Conservation (phyloP, 1,140 invertebrate species). For the Sarcophaga bullata region DNA sequence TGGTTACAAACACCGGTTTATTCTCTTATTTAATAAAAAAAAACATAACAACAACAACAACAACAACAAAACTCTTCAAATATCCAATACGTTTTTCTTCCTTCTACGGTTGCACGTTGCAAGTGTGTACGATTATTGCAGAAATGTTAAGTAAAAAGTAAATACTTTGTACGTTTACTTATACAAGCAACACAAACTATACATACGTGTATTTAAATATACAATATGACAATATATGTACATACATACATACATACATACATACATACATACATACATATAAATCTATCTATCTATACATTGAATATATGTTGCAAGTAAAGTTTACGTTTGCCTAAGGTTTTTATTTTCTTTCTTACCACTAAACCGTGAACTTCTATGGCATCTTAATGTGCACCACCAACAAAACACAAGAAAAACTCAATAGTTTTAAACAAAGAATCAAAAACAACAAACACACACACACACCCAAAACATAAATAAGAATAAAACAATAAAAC, state of each 20-base stretch:
- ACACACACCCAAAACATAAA: too few relatives aligned
- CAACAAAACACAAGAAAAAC: too few relatives aligned
- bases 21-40: conserved; percentile 23
- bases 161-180: not conserved
- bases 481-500: not conserved
- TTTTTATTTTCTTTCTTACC: not conserved
- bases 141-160: not conserved
- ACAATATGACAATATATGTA: too few relatives aligned
- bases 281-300: not conserved
- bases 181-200: not conserved
- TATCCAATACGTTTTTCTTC: too few relatives aligned
- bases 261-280: not conserved
- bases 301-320: not conserved
- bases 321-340: not conserved
- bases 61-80: too few relatives aligned
- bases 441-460: not conserved
- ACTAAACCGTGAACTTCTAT: conserved; percentile 17
- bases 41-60: not conserved
- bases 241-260: too few relatives aligned
- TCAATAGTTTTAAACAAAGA: too few relatives aligned
- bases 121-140: not conserved
- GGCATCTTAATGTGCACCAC: conserved; percentile 17
- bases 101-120: too few relatives aligned
- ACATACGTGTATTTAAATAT: not conserved
- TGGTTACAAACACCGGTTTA: conserved; percentile 38